Evolutionary conservation across 2,113 vertebrate genomes (phyloP).

Genomic region (Cavia porcellus): DNA sequence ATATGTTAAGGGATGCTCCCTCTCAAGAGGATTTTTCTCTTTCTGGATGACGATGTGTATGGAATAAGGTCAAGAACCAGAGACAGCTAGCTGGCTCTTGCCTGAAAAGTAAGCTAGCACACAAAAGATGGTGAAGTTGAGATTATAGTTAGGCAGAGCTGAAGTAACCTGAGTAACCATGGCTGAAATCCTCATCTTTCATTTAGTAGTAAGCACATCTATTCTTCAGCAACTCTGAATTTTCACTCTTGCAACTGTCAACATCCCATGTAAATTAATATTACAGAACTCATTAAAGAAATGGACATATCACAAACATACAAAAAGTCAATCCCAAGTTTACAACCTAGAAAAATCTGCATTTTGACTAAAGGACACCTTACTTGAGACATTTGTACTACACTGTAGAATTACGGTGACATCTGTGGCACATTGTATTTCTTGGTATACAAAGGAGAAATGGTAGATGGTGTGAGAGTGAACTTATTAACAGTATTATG

Average conservation of each 20-base stretch:
- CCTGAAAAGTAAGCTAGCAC: background rate
- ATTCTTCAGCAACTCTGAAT: background rate
- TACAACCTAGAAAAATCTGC: background rate
- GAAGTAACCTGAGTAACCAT: background rate
- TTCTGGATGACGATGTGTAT: background rate
- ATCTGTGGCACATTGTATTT: too few relatives aligned
- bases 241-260: conserved; percentile 21
- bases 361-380: background rate
- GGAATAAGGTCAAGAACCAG: background rate
- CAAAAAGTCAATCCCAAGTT: background rate
- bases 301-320: background rate
- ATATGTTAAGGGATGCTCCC: background rate
- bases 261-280: background rate
- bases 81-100: background rate
- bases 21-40: background rate
- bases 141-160: background rate
- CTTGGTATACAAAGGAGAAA: background rate
- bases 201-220: background rate
- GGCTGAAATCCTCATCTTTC: background rate
- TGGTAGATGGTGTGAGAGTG: background rate
- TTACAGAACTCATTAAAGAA: background rate
- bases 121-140: background rate
- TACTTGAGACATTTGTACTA: background rate
- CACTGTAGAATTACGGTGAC: background rate
- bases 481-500: background rate